These are phyloP conservation scores for Acanthaster planci DNA, from an alignment of 35 echinoderm and acorn worm genomes.

Conservation along the genomic window DNA sequence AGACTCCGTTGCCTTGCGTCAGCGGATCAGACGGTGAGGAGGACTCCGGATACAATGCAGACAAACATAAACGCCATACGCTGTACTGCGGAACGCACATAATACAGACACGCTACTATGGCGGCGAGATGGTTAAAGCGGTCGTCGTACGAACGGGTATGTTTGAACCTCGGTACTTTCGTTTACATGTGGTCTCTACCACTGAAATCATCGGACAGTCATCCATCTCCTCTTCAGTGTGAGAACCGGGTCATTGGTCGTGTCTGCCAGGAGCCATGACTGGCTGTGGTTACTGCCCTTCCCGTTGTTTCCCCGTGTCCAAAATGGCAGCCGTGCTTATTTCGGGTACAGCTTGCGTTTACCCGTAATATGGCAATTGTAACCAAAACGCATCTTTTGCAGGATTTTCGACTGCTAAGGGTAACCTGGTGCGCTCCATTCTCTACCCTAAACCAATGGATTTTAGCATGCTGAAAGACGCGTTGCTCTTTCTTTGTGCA, in stretches of 20 bases:
- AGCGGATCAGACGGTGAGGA: not conserved
- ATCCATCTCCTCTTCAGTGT: too few species aligned
- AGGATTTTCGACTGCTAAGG: constrained; percentile 90
- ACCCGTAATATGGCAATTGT: too few species aligned
- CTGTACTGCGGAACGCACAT: constrained; percentile 82
- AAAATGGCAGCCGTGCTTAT: too few species aligned
- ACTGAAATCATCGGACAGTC: too few species aligned
- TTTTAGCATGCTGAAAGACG: constrained; percentile 76
- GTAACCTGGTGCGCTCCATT: constrained; percentile 71
- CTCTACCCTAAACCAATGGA: constrained; percentile 78
- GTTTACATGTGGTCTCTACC: too few species aligned
- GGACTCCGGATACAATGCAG: constrained; percentile 20
- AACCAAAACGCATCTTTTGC: not conserved
- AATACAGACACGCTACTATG: constrained; percentile 69
- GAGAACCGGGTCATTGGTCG: too few species aligned
- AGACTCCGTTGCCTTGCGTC: constrained; percentile 70
- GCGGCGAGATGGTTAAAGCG: constrained; percentile 52
- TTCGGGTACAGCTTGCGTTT: too few species aligned
- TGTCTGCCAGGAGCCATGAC: too few species aligned
- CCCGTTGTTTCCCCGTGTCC: too few species aligned
- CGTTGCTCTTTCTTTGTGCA: constrained; percentile 56
- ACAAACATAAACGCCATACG: constrained; percentile 80
- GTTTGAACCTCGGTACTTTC: too few species aligned
- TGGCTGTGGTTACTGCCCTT: too few species aligned
- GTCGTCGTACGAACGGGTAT: constrained; percentile 84